Conservation (phyloP, 2,797 vertebrate genomes). For the Alectoris magna region DNA sequence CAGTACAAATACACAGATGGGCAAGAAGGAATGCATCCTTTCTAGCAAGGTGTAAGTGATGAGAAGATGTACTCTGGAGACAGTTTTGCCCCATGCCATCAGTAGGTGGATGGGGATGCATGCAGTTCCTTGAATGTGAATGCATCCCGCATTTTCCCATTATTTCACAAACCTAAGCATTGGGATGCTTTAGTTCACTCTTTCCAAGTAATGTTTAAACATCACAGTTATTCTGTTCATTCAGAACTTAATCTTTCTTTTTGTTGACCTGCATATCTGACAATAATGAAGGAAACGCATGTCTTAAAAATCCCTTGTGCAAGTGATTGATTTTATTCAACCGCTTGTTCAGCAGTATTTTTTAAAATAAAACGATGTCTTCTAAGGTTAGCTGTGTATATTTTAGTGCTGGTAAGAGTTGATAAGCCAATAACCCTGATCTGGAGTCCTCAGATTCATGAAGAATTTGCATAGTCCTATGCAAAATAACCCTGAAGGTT, state of each 20-base stretch:
- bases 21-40: neutral
- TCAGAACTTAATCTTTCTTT: slow-evolving; percentile 33
- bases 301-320: slow-evolving; percentile 17
- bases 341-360: slow-evolving; percentile 18
- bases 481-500: slow-evolving; percentile 5
- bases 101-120: neutral
- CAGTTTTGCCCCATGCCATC: neutral
- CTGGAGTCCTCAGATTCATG: neutral
- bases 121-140: neutral
- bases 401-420: slow-evolving; percentile 12
- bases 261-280: slow-evolving; percentile 46
- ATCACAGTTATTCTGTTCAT: slow-evolving; percentile 12
- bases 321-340: slow-evolving; percentile 52
- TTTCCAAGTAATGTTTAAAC: neutral
- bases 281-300: slow-evolving; percentile 14
- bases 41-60: neutral
- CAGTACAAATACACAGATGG: neutral
- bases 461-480: neutral
- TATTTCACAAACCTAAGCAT: neutral
- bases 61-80: neutral
- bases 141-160: slow-evolving; percentile 10
- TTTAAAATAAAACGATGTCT: neutral
- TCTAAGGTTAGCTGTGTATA: slow-evolving; percentile 11
- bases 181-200: slow-evolving; percentile 38
- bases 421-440: neutral